A percentile compares a stretch with the other conserved stretches of the same genome.
Evolutionary conservation across 53 echinoderm and acorn worm genomes (phyloP).

Genomic region (Paelopatides confundens): DNA sequence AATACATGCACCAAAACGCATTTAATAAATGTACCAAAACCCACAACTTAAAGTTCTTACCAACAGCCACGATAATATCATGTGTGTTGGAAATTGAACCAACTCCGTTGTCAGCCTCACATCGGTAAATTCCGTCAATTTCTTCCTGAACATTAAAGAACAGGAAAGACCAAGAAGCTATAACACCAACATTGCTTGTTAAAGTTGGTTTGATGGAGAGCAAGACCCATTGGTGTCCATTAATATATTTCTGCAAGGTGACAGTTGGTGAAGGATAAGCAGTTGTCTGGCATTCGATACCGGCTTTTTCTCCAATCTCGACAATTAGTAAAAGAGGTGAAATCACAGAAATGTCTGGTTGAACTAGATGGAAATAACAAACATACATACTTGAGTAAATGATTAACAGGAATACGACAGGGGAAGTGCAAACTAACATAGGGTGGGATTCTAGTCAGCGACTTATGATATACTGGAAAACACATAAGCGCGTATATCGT

Average conservation of each 20-base stretch:
- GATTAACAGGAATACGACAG: too few relatives aligned
- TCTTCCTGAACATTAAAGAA: background rate
- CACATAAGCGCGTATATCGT: too few relatives aligned
- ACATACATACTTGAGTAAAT: too few relatives aligned
- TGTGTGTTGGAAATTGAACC: background rate
- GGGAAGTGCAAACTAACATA: too few relatives aligned
- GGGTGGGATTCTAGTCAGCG: too few relatives aligned
- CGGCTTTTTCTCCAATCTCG: background rate
- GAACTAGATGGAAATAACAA: background rate
- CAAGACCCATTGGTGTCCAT: background rate
- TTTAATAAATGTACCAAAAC: too few relatives aligned
- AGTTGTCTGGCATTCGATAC: background rate
- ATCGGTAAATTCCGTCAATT: background rate
- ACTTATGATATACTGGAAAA: too few relatives aligned
- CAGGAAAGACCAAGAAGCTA: background rate
- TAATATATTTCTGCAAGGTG: background rate
- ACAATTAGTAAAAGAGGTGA: background rate
- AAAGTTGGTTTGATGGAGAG: background rate
- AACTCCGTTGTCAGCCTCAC: background rate
- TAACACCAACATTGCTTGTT: background rate
- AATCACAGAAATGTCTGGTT: background rate
- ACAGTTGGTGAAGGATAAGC: background rate
- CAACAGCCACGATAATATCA: too few relatives aligned
- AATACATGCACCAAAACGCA: too few relatives aligned
- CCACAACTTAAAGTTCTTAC: too few relatives aligned